Evolutionary conservation across 1,140 invertebrate genomes (phyloP).

Genomic region (Magallana angulata): DNA sequence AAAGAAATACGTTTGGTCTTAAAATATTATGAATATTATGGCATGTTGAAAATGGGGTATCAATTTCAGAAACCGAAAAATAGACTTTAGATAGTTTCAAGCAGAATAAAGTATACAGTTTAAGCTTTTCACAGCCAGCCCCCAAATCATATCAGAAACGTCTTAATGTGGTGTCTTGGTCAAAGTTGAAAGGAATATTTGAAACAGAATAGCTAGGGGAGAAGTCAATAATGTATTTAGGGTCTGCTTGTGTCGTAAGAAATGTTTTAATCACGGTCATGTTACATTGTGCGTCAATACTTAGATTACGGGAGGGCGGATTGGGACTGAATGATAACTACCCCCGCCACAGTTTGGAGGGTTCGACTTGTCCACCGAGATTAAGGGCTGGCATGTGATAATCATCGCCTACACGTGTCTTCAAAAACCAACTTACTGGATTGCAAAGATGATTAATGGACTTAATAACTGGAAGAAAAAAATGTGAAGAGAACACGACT

Average conservation of each 20-base stretch:
- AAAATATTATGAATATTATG: not conserved
- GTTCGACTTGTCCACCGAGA: not conserved
- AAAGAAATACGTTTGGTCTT: not conserved
- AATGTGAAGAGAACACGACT: too few species aligned
- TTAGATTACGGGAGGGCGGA: constrained; percentile 9
- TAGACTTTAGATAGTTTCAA: not conserved
- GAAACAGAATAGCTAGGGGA: constrained; percentile 18
- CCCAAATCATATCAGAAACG: constrained; percentile 15
- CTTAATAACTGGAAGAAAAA: too few species aligned
- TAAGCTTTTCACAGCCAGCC: constrained; percentile 5
- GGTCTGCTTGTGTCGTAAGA: not conserved
- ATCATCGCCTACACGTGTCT: not conserved
- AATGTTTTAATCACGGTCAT: not conserved
- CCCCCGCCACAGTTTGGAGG: not conserved
- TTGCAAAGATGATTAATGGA: not conserved
- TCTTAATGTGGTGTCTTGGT: constrained; percentile 27
- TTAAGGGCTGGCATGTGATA: not conserved
- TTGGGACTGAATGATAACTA: not conserved
- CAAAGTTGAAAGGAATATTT: constrained; percentile 26
- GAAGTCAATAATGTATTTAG: constrained; percentile 7
- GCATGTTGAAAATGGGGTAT: constrained; percentile 8
- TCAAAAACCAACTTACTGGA: not conserved
- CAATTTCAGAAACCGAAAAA: constrained; percentile 15
- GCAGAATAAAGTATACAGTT: not conserved
- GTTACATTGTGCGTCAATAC: constrained; percentile 5